Percentiles rank a stretch among this genome's conserved stretches.
phyloP scores from a whole-genome alignment of 2,888 invertebrate genomes.

The Thera obeliscata region DNA sequence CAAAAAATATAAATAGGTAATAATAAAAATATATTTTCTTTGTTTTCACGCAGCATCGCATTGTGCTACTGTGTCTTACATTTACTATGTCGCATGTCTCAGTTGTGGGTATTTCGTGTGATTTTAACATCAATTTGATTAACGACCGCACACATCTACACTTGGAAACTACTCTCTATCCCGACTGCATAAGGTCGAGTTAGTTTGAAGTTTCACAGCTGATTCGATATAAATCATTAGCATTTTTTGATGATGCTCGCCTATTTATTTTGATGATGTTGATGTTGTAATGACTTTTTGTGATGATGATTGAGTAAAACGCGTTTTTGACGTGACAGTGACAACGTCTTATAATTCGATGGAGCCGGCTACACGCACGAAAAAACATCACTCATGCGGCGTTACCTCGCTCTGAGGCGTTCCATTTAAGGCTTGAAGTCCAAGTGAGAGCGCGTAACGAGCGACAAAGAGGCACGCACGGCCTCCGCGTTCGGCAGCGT shows the following conservation, averaged over 20 bases:
- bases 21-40: too few relatives aligned
- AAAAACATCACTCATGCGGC: too few relatives aligned
- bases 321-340: background rate
- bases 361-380: too few relatives aligned
- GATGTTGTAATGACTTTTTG: conserved; percentile 1
- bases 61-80: conserved; percentile 3
- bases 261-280: conserved; percentile 19
- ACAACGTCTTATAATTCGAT: background rate
- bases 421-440: too few relatives aligned
- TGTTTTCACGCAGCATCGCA: too few relatives aligned
- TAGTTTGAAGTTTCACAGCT: conserved; percentile 11
- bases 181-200: conserved; percentile 9
- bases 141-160: conserved; percentile 9
- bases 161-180: conserved; percentile 14
- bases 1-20: too few relatives aligned
- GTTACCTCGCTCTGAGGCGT: too few relatives aligned
- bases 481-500: too few relatives aligned
- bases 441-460: too few relatives aligned
- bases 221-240: conserved; percentile 21
- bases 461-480: too few relatives aligned
- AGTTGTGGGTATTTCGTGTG: conserved; percentile 23
- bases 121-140: conserved; percentile 31
- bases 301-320: conserved; percentile 10
- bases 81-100: conserved; percentile 15
- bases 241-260: conserved; percentile 24